Base-by-base conservation (phyloP, 2,888 invertebrate genomes). In the Diaperis boleti region DNA sequence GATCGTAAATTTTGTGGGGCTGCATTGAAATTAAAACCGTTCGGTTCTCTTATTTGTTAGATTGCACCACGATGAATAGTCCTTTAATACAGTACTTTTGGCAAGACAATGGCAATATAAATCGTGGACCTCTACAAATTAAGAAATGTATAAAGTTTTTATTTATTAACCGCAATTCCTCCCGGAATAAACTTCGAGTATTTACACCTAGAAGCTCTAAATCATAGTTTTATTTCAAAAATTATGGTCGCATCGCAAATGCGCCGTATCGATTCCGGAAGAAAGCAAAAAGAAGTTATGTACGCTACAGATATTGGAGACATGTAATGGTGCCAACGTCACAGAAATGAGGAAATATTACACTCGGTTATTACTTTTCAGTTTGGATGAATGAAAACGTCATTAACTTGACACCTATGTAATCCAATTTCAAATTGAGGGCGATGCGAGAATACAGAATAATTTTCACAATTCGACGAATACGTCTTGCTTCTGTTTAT, bases 371-470 rank as follows among this genome's bases (percentile, higher is more conserved):
- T 57, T 57, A 37, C 57, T 57, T 57, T 57, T 57, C 57, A 37
- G 47, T 57, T 57, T 57, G 45, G 39, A 45, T 45, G 57, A 57
- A 57, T 57, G 57, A 57, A 45, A 47, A 45, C 44, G 57, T 57
- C 57, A 57, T 57, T 57, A 57, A n/a, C 13, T 45, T 57, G 57
- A 57, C 57, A 45, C n/a, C 22, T 13, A 33, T 35, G 37, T 33
- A 57, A 57, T 47, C 57, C 57, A 47, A 20, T 57, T 57, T 47
- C 45, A 57, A 47, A 57, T 35, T 14, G 47, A 47, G 14, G 35
- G 45, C 22, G 47, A 45, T 10, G 57, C 15, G 26, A 42, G 20
- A 49, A 33, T 35, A 18, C 26, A 22, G 37, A 39, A 37, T 39
- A 37, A 26, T 39, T 39, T 37, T 37, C 35, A 15, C 35, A 50